phyloP scores from a whole-genome alignment of 2,888 invertebrate species.

The Boloria selene region DNA sequence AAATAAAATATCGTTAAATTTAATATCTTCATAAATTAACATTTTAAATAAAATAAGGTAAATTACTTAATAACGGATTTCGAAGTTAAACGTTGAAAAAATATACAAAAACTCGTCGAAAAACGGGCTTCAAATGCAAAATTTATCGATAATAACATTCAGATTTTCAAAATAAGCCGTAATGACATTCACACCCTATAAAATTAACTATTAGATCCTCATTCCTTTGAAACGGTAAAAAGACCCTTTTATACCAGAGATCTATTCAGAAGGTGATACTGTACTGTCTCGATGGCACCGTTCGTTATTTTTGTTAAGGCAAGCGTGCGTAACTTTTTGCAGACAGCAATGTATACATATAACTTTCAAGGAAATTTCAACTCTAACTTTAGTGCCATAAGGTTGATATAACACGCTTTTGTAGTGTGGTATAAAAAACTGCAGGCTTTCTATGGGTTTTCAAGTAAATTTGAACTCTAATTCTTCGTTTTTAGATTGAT shows the following conservation, averaged over 20 bases:
- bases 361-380: constrained; percentile 36
- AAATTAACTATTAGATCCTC: constrained; percentile 46
- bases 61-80: background rate
- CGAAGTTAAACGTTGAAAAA: background rate
- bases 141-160: constrained; percentile 27
- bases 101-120: constrained; percentile 1
- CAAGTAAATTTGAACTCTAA: constrained; percentile 22
- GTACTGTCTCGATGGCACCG: constrained; percentile 58
- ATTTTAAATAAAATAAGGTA: background rate
- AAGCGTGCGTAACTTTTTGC: constrained; percentile 66
- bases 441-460: constrained; percentile 19
- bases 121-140: constrained; percentile 16
- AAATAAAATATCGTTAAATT: too few relatives aligned
- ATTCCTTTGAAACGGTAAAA: constrained; percentile 70
- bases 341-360: constrained; percentile 23
- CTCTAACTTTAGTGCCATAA: constrained; percentile 32
- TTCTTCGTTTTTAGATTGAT: background rate
- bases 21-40: background rate
- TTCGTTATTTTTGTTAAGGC: constrained; percentile 82
- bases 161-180: constrained; percentile 31
- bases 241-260: constrained; percentile 69
- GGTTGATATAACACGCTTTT: constrained; percentile 5
- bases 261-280: constrained; percentile 72
- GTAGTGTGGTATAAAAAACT: constrained; percentile 39
- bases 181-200: constrained; percentile 39